Conservation (phyloP, 2,888 invertebrate genomes). For the Leucoptera coffeella region DNA sequence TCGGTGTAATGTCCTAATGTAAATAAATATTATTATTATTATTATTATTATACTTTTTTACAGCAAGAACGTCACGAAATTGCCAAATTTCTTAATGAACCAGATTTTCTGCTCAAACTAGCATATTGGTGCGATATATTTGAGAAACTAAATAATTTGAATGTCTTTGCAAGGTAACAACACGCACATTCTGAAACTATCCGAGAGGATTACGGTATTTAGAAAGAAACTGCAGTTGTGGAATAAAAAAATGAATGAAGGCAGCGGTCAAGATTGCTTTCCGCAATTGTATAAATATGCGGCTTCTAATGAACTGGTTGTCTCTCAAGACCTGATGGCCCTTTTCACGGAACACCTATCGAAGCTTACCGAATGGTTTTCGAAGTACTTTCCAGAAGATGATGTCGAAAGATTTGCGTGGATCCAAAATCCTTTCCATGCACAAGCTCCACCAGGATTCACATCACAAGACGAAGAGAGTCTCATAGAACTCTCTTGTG, state of each 20-base stretch:
- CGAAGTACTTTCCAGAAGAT: constrained; percentile 7
- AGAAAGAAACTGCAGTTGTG: constrained; percentile 7
- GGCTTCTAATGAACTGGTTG: constrained; percentile 1
- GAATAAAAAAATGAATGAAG: constrained; percentile 7
- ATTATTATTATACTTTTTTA: not conserved
- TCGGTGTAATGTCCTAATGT: no score
- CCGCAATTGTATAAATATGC: constrained; percentile 7
- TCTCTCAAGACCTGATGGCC: not conserved
- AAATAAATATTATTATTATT: no score
- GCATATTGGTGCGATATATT: constrained; percentile 4
- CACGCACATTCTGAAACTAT: constrained; percentile 5
- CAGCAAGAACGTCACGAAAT: constrained; percentile 1
- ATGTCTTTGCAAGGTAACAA: constrained; percentile 7
- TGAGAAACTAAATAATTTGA: constrained; percentile 3
- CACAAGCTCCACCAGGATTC: constrained; percentile 7
- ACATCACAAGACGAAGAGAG: constrained; percentile 9
- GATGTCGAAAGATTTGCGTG: constrained; percentile 8
- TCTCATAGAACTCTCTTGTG: constrained; percentile 9
- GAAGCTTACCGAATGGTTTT: constrained; percentile 3
- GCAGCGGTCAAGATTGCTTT: constrained; percentile 3
- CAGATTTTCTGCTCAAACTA: constrained; percentile 2
- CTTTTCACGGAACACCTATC: constrained; percentile 7
- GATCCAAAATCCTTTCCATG: constrained; percentile 7
- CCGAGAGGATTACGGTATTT: constrained; percentile 6
- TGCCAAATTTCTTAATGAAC: not conserved